Conservation (phyloP, 2,113 vertebrate genomes). For the Fulica atra region DNA sequence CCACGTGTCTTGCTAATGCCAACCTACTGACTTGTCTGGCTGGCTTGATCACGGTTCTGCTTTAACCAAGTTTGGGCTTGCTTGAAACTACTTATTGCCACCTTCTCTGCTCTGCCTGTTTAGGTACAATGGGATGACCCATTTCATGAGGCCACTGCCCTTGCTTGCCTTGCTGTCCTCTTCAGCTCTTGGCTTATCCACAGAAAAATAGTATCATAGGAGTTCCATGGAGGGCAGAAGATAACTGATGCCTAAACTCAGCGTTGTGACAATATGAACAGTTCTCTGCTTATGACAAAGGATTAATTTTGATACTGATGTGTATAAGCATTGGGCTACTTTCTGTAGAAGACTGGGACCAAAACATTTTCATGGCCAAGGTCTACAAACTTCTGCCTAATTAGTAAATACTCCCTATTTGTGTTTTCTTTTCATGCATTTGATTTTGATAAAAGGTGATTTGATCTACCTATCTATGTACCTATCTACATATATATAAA, state of each 20-base stretch:
- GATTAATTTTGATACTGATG: not conserved
- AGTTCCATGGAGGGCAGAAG: not conserved
- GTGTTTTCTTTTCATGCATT: not conserved
- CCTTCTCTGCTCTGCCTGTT: not conserved
- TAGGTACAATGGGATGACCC: rapidly evolving
- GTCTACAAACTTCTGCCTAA: not conserved
- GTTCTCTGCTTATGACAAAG: not conserved
- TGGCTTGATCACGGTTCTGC: not conserved
- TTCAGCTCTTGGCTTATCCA: not conserved
- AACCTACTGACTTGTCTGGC: not conserved
- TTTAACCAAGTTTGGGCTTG: not conserved
- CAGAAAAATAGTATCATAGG: not conserved
- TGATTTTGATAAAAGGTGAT: not conserved
- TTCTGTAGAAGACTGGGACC: not conserved
- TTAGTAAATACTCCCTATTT: not conserved
- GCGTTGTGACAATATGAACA: not conserved
- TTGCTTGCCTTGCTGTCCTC: not conserved
- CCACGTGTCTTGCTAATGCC: not conserved
- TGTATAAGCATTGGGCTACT: not conserved
- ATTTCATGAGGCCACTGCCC: not conserved
- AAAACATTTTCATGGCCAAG: not conserved
- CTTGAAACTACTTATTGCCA: not conserved
- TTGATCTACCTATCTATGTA: not conserved
- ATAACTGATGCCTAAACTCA: not conserved
- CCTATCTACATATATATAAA: not conserved